Base-by-base conservation (phyloP, 1,140 invertebrate genomes). In the Acromyrmex heyeri region DNA sequence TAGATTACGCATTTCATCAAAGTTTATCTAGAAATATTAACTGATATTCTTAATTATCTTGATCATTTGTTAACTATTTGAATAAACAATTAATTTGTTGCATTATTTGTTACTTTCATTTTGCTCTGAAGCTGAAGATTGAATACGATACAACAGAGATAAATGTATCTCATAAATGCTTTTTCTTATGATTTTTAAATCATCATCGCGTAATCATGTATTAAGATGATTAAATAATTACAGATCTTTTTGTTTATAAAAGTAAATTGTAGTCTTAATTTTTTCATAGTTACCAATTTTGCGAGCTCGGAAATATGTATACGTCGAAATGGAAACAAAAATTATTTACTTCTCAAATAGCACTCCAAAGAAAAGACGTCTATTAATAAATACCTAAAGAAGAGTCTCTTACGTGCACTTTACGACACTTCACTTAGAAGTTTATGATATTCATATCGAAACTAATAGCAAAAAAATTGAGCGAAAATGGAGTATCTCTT, bases 261-360 rank as follows among this genome's bases (percentile, higher is more conserved):
- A 62, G 3, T 24, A 4, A 61, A 5, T 16, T 16, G 16, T 53
- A 34, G n/a, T 64, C 59, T 62, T 27, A 12, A 34, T 50, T 55
- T 78, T 55, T 50, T 5, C 4, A 44, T 27, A 34, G 18, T 73
- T 34, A n/a, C 7, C 7, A 24, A 27, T 77, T 27, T 64, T 5
- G 21, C 21, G 3, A 55, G 2, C 3, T 14, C 30, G 8, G 55
- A 21, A 8, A n/a, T 21, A 21, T 27, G 10, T 61, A 8, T 27
- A 38, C n/a, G 38, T 75, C 24, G 10, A 12, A 4, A 65, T 65
- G n/a, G 24, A n/a, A 78, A 27, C 44, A 62, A 55, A 73, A 55
- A 78, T 65, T 65, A 65, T 78, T 78, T 48, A 34, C 44, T 78
- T 78, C 18, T 65, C 44, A 78, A 65, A 65, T 21, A 50, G 64